Evolutionary conservation across 2,113 vertebrate genomes (phyloP).

Genomic region (Tychaedon coryphoeus): DNA sequence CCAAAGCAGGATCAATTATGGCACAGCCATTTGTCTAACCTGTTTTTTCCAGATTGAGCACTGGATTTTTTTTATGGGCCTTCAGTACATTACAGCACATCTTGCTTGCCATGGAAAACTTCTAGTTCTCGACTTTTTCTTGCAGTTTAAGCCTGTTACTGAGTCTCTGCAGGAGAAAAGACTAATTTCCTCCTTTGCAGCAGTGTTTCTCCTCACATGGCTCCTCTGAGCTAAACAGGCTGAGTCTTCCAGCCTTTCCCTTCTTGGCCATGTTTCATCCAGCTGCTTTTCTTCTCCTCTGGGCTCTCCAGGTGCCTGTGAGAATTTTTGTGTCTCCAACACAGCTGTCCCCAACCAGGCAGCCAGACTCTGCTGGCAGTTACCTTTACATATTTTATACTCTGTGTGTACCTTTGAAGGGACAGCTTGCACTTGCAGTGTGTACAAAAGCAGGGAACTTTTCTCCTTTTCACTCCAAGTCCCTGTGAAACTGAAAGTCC

Average conservation of each 20-base stretch:
- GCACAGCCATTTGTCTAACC: background rate
- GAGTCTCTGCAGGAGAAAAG: background rate
- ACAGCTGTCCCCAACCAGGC: background rate
- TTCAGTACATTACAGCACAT: background rate
- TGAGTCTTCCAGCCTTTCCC: background rate
- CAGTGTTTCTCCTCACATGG: background rate
- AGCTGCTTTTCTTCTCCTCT: background rate
- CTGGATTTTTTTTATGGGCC: background rate
- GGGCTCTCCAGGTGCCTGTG: background rate
- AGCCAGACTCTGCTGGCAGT: background rate
- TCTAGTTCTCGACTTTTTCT: background rate
- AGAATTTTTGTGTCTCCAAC: background rate
- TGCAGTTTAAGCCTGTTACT: background rate
- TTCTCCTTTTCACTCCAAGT: background rate
- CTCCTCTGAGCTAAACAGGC: background rate
- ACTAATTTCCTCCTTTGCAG: background rate
- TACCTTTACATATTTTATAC: background rate
- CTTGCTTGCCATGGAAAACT: background rate
- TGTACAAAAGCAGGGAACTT: background rate
- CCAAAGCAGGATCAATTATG: background rate
- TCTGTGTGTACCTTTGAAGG: background rate
- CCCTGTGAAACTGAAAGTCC: background rate
- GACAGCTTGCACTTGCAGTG: background rate
- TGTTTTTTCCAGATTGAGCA: background rate
- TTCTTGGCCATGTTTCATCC: background rate